phyloP scores from a whole-genome alignment of 1,140 invertebrate species.

The Oscheius sp. region DNA sequence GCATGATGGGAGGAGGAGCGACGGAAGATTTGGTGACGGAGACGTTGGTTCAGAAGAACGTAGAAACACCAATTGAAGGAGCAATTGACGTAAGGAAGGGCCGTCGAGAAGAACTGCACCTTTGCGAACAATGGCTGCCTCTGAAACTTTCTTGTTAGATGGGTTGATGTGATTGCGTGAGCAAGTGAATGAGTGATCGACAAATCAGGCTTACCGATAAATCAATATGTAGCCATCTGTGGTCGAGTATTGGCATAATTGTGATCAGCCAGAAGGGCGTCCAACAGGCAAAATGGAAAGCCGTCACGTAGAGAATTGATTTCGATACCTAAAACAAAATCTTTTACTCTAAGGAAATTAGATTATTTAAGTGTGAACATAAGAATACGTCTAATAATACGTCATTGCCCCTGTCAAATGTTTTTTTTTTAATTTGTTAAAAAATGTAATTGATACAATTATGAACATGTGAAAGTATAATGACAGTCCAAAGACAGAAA shows the following conservation, averaged over 20 bases:
- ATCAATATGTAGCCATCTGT: neutral
- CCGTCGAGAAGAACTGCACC: neutral
- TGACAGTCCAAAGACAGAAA: no score
- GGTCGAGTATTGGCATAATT: neutral
- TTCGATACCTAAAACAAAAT: constrained; percentile 24
- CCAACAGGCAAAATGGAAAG: constrained; percentile 33
- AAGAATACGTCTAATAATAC: neutral
- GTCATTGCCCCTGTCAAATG: neutral
- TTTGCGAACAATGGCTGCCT: constrained; percentile 1
- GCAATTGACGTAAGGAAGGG: constrained; percentile 24
- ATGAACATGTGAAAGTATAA: no score
- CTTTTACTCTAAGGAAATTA: no score
- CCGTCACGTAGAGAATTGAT: constrained; percentile 16
- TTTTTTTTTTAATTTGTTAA: neutral
- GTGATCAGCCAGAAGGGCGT: constrained; percentile 17
- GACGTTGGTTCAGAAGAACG: constrained; percentile 25
- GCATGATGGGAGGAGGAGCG: neutral
- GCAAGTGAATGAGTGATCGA: no score
- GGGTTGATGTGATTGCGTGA: no score
- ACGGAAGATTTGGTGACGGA: constrained; percentile 17
- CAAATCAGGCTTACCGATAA: neutral
- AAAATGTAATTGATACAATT: no score
- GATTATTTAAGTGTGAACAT: no score
- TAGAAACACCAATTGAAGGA: constrained; percentile 25
- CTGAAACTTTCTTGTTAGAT: no score